Base-by-base conservation (phyloP, 1,140 invertebrate genomes). In the Cyclina sinensis region DNA sequence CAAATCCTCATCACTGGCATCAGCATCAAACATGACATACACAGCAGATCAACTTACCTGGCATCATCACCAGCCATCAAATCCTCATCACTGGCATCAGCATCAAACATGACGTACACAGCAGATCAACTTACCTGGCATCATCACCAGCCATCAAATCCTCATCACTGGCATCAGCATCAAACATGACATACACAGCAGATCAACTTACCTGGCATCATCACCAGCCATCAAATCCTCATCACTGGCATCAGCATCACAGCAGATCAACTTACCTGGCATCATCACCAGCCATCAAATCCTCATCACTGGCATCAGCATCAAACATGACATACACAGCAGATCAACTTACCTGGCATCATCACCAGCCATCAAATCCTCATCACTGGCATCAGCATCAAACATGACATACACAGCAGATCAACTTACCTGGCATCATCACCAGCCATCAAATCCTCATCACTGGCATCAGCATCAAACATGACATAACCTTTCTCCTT, bases 241-340 rank as follows among this genome's bases (percentile, higher is more conserved):
- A 27, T 97, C 98, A 9, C 98, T 99, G 94, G 98, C 98, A 95
- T 99, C 98, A 54, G 98, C 98, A 95, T 98, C 98, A 94, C n/a
- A n/a, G n/a, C n/a, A n/a, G n/a, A n/a, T n/a, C n/a, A 4, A 39
- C 85, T 65, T 48, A 87, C 85, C 79, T 87, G 32, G 39, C 37
- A 43, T 87, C 85, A 27, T 87, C 97, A 5, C 85, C 86, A 1
- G 88, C 48, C 3, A 93, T 85, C 91, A 95, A 92, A 83, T 98
- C 98, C 94, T 99, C 98, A 24, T 97, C 98, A 7, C 98, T 99
- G 94, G 98, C 98, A 95, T 99, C 98, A 54, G 98, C 98, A 95
- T 98, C 98, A 94, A 99, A 96, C 18, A 98, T 98, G n/a, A 98
- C 98, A 97, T 99, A 99, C n/a, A n/a, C n/a, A n/a, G n/a, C n/a